phyloP scores from a whole-genome alignment of 1,140 invertebrate species.

The Drosophila obscura region DNA sequence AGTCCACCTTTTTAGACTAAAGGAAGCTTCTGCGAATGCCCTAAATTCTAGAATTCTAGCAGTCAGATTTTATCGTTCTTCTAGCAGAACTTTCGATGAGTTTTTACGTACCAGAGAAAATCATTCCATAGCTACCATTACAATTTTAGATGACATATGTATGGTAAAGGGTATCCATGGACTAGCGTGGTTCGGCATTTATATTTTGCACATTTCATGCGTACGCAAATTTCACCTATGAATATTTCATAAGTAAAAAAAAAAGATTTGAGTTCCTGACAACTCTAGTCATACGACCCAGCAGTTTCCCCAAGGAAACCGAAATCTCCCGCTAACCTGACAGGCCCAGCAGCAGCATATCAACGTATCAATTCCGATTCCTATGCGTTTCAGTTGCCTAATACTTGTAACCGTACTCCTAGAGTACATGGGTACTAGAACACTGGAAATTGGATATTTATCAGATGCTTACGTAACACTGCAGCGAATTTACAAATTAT shows the following conservation, averaged over 20 bases:
- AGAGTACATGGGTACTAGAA: constrained; percentile 1
- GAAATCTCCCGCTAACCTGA: neutral
- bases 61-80: no score
- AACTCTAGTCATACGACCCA: neutral
- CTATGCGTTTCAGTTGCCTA: constrained; percentile 35
- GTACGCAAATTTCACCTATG: constrained; percentile 38
- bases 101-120: no score
- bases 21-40: no score
- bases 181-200: no score
- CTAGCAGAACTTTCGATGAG: no score
- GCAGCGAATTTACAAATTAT: constrained; percentile 21
- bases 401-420: constrained; percentile 2
- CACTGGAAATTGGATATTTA: constrained; percentile 64
- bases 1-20: no score
- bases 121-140: no score
- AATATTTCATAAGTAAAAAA: constrained; percentile 55
- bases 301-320: neutral
- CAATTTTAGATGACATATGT: no score
- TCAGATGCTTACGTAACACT: constrained; percentile 69
- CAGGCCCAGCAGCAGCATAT: constrained; percentile 28
- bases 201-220: neutral
- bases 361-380: constrained; percentile 46
- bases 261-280: constrained; percentile 20
- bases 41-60: no score
- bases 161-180: no score